A percentile compares a stretch with the other conserved stretches of the same genome.
phyloP scores from a whole-genome alignment of 92 coral and sea anemone species.

The Zoanthus gigantus region DNA sequence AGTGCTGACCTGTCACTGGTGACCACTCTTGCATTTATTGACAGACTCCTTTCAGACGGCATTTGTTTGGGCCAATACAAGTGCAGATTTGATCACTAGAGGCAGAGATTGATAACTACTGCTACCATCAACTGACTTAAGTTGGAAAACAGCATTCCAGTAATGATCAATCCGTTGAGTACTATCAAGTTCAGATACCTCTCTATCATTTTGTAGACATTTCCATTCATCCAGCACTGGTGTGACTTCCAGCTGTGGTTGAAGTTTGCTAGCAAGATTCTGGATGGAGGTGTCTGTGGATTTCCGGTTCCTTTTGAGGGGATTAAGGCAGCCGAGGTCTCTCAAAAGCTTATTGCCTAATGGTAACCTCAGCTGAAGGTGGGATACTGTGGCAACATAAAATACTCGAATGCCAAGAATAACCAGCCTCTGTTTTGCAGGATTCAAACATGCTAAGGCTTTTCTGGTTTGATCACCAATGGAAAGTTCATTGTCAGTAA shows the following conservation, averaged over 20 bases:
- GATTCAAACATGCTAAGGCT: conserved; percentile 60
- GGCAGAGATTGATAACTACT: conserved; percentile 47
- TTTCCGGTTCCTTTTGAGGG: conserved; percentile 49
- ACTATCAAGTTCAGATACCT: conserved; percentile 41
- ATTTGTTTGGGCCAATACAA: conserved; percentile 49
- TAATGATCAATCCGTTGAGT: conserved; percentile 57
- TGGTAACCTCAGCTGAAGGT: conserved; percentile 60
- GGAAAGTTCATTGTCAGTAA: conserved; percentile 45
- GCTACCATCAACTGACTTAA: conserved; percentile 59
- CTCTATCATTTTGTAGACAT: conserved; percentile 49
- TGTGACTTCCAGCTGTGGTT: conserved; percentile 48
- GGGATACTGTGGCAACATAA: conserved; percentile 50
- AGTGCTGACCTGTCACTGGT: background rate
- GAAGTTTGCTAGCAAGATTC: conserved; percentile 55
- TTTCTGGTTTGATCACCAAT: conserved; percentile 65
- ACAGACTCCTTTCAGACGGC: background rate
- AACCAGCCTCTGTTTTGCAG: conserved; percentile 59
- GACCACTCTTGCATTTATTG: background rate
- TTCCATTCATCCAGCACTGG: conserved; percentile 62
- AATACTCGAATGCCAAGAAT: conserved; percentile 65
- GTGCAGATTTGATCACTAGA: conserved; percentile 59
- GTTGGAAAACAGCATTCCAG: conserved; percentile 62
- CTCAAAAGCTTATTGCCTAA: conserved; percentile 52
- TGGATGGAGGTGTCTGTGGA: conserved; percentile 47
- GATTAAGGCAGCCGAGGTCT: conserved; percentile 67